Percentiles rank a stretch among this genome's conserved stretches.
phyloP scores from a whole-genome alignment of 2,797 vertebrate genomes.

The Esox lucius region DNA sequence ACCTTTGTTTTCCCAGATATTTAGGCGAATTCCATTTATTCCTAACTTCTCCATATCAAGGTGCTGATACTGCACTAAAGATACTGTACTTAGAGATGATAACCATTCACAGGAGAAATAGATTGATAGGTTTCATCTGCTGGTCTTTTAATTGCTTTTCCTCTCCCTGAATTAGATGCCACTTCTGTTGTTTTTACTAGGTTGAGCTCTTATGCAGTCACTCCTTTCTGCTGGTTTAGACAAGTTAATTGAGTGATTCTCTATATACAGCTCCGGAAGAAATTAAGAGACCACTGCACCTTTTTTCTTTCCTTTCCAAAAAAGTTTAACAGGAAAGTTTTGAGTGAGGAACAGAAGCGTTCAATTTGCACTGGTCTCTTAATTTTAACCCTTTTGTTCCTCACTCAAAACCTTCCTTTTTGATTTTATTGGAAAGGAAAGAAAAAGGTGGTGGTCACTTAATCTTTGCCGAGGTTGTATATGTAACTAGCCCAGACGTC shows the following conservation, averaged over 20 bases:
- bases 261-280: no score
- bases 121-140: slow-evolving; percentile 26
- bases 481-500: slow-evolving; percentile 13
- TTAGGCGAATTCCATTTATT: slow-evolving; percentile 33
- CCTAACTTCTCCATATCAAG: slow-evolving; percentile 23
- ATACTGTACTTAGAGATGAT: slow-evolving; percentile 29
- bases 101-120: slow-evolving; percentile 47
- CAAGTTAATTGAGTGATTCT: slow-evolving; percentile 36
- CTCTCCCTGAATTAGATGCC: slow-evolving; percentile 18
- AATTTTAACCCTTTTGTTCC: no score
- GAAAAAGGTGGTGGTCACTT: no score
- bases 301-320: no score
- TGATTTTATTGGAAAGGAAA: neutral
- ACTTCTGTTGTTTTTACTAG: slow-evolving; percentile 11
- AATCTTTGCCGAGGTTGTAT: slow-evolving; percentile 10
- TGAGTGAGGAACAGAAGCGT: no score
- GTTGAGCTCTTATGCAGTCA: slow-evolving; percentile 16
- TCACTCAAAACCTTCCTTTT: no score
- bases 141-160: slow-evolving; percentile 23
- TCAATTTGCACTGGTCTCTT: no score
- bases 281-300: no score
- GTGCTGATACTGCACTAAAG: slow-evolving; percentile 40
- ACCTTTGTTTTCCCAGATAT: slow-evolving; percentile 23
- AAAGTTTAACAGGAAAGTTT: no score
- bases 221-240: slow-evolving; percentile 20